These are phyloP conservation scores for Tragelaphus imberbis DNA, from an alignment of 2,113 vertebrate species.

Conservation along the genomic window DNA sequence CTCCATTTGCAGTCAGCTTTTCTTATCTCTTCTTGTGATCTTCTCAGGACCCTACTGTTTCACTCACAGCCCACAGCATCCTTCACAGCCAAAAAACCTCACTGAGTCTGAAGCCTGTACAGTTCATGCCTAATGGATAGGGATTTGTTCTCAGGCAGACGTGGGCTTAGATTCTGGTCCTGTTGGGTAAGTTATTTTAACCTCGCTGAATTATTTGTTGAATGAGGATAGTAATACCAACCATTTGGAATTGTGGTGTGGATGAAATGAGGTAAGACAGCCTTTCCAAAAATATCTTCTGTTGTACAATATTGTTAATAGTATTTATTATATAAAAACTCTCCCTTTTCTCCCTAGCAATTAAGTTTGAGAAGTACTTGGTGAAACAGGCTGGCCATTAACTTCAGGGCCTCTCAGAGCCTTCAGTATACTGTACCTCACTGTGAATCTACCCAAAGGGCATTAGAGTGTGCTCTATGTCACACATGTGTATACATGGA, in stretches of 20 bases:
- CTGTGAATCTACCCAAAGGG: not conserved
- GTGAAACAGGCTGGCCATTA: not conserved
- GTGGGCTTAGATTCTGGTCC: not conserved
- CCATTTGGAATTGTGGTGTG: not conserved
- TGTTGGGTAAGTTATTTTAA: not conserved
- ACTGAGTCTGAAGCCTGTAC: not conserved
- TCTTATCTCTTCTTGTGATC: not conserved
- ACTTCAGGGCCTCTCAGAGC: not conserved
- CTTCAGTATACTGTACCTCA: accelerated
- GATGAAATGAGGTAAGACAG: not conserved
- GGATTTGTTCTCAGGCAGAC: not conserved
- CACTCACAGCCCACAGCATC: not conserved
- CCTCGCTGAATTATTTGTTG: not conserved
- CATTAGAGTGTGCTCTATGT: not conserved
- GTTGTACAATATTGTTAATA: not conserved
- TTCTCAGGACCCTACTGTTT: not conserved
- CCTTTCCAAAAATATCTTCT: not conserved
- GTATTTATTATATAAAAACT: not conserved
- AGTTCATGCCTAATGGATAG: not conserved
- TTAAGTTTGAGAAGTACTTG: not conserved
- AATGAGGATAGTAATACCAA: not conserved
- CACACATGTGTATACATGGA: not conserved
- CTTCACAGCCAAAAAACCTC: not conserved
- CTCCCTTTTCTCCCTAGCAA: not conserved
- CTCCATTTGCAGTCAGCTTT: not conserved